Conservation (phyloP, 2,113 vertebrate species). For the Clarias batrachus region DNA sequence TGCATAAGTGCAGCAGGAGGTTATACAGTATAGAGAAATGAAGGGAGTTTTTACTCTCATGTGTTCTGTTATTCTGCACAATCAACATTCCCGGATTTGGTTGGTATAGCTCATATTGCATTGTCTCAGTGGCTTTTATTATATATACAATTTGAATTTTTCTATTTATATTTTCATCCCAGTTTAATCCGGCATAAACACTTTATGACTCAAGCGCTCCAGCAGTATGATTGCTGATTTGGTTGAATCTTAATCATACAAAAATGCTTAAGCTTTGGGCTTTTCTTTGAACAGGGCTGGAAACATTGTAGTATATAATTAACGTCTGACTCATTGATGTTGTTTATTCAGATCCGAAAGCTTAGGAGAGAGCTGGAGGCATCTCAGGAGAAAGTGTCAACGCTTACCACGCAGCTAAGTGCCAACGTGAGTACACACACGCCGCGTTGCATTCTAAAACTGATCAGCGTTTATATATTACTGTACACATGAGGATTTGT, state of each 20-base stretch:
- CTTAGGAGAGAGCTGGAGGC: conserved; percentile 83
- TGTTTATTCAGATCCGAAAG: conserved; percentile 82
- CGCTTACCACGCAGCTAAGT: conserved; percentile 84
- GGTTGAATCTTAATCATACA: background rate
- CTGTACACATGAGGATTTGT: background rate
- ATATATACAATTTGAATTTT: background rate
- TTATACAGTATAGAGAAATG: too few species aligned
- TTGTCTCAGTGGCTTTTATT: background rate
- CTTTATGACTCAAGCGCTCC: background rate
- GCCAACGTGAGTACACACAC: conserved; percentile 79
- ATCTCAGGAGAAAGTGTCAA: conserved; percentile 88
- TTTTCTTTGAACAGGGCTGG: background rate
- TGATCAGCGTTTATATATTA: background rate
- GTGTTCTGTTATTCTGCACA: too few species aligned
- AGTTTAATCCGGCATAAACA: background rate
- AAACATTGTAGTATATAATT: background rate
- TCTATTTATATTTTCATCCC: background rate
- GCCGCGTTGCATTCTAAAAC: background rate
- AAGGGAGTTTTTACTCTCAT: too few species aligned
- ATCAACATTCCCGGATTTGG: too few species aligned
- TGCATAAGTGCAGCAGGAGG: too few species aligned
- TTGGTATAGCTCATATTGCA: background rate
- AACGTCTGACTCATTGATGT: background rate
- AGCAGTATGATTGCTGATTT: background rate
- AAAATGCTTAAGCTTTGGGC: background rate